Conservation (phyloP, 2,113 vertebrate species). For the Ploceus nigricollis region DNA sequence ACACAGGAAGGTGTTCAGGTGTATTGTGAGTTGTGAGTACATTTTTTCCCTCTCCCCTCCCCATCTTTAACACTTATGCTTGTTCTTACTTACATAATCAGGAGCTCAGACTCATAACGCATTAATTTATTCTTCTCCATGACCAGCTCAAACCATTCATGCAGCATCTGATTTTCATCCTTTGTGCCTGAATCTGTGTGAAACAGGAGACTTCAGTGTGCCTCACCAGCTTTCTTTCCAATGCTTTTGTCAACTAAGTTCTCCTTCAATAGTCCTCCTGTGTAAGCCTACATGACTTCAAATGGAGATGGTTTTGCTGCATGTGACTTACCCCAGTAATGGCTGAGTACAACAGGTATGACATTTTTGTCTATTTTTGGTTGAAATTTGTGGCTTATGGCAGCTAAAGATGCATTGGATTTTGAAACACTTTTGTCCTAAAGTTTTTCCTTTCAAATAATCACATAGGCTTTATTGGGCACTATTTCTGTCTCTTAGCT, state of each 20-base stretch:
- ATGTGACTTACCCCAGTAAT: neutral
- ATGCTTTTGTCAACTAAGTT: neutral
- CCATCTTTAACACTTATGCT: neutral
- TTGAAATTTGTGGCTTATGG: neutral
- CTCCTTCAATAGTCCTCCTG: neutral
- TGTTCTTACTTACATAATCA: constrained; percentile 77
- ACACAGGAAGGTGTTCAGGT: neutral
- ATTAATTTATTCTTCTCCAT: constrained; percentile 93
- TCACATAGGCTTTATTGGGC: neutral
- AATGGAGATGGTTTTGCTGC: neutral
- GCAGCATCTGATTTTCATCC: constrained; percentile 84
- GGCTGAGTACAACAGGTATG: neutral
- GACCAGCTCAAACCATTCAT: constrained; percentile 91
- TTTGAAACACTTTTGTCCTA: neutral
- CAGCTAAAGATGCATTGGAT: neutral
- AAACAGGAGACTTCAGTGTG: constrained; percentile 60
- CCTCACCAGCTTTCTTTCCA: constrained; percentile 32
- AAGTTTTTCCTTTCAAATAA: neutral
- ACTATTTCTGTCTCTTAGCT: neutral
- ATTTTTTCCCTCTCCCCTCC: neutral
- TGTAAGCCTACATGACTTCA: neutral
- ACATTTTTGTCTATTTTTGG: neutral
- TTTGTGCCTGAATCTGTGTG: constrained; percentile 76
- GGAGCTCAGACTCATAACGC: constrained; percentile 89
- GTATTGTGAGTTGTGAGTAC: neutral